Base-by-base conservation (phyloP, 2,888 invertebrate genomes). In the Eupithecia subumbrata region DNA sequence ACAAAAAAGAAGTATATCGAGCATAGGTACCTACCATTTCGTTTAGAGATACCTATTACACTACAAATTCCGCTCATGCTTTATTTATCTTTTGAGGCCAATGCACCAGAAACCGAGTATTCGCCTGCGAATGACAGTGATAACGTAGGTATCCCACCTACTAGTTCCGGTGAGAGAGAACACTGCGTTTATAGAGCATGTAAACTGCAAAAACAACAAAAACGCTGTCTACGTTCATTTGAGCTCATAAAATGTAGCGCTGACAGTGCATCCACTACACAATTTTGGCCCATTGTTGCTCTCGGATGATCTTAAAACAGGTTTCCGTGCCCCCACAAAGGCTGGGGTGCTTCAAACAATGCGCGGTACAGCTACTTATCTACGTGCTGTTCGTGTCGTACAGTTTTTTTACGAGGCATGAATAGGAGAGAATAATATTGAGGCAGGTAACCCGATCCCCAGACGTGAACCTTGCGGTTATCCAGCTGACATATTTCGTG, bases 71-170 rank as follows among this genome's bases (percentile, higher is more conserved):
- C 82, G 82, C 80, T 86, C 85, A 86, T 88, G 83, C 82, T 80
- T 82, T 76, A 82, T 84, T 89, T 91, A 91, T 92, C 90, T 89
- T 88, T 89, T 86, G 84, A 86, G 89, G 89, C 80, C 91, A 89
- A 84, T 88, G 89, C 85, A 88, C 89, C 83, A 88, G 83, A 86
- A 88, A 88, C 83, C 83, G 81, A 81, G 5, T 43, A 85, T 84
- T 84, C 86, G 82, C 87, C 87, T 86, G 87, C 87, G 80, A 87
- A 86, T 84, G 79, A 85, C 83, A 82, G 75, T 82, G 88, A 90
- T 90, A 90, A 87, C 85, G 81, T n/a, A n/a, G n/a, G n/a, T 85
- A 85, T 90, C 90, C 89, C 88, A 86, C 90, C 89, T 88, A 86
- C 85, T 83, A 80, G 80, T 82, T 82, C 80, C 79, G 79, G 76